Percentiles rank a stretch among this genome's conserved stretches.
These are phyloP conservation scores for Drosophila nigrodunni DNA, from an alignment of 1,140 invertebrate species.

Conservation along the genomic window DNA sequence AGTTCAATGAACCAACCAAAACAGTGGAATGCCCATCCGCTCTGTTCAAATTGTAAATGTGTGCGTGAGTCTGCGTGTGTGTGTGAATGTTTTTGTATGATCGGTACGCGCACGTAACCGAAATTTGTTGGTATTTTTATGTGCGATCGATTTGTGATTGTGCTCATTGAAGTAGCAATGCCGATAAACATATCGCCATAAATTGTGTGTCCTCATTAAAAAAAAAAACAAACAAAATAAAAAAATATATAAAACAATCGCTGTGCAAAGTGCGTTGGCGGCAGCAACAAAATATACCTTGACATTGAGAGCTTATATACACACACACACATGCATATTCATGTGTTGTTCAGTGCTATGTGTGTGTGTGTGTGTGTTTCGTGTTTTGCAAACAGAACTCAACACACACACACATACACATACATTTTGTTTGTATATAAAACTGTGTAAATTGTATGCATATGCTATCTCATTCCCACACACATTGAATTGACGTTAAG, in stretches of 20 bases:
- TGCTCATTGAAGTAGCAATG: constrained; percentile 13
- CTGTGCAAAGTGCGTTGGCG: constrained; percentile 26
- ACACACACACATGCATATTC: constrained; percentile 14
- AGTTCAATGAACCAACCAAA: constrained; percentile 71
- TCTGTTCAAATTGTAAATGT: constrained; percentile 4
- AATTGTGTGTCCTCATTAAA: constrained; percentile 42
- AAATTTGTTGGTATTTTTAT: constrained; percentile 52
- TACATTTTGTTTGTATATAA: constrained; percentile 4
- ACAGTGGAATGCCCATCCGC: constrained; percentile 52
- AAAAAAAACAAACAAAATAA: background rate
- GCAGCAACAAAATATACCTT: constrained; percentile 61
- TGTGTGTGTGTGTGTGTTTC: constrained; percentile 22
- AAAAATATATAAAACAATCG: constrained; percentile 35
- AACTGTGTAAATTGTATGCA: constrained; percentile 18
- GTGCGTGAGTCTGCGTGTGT: constrained; percentile 16
- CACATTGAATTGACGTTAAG: constrained; percentile 53
- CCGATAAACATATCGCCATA: constrained; percentile 46
- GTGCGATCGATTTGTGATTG: constrained; percentile 42
- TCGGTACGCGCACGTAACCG: constrained; percentile 37
- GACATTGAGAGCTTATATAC: constrained; percentile 64
- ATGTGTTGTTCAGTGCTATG: constrained; percentile 16
- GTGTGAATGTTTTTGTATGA: constrained; percentile 16
- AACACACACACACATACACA: background rate
- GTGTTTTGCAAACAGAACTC: constrained; percentile 53
- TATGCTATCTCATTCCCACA: constrained; percentile 44